Base-by-base conservation (phyloP, 2,113 vertebrate genomes). In the Aleadryas rufinucha region DNA sequence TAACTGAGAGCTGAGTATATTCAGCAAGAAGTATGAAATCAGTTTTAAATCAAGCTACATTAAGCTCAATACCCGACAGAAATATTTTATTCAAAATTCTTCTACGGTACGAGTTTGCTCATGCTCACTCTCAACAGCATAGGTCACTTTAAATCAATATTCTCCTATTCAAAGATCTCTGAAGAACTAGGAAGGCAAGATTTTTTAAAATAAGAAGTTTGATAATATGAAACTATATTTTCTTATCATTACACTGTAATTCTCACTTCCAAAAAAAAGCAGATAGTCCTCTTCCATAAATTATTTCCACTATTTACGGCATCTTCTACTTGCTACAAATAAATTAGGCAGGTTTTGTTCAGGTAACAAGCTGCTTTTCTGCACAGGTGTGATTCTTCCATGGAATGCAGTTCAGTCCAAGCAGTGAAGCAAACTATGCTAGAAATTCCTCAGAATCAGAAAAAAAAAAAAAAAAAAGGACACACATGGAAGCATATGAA, bases 61-160 rank as follows among this genome's bases (percentile, higher is more conserved):
- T 1, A 88, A 86, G 22, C 21, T 85, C 23, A 31, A 31, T 13
- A 82, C 2, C 7, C 7, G 18, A 83, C 0, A 64, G 54, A 82
- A 94, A 76, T 31, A 69, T 17, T 83, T 83, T 26, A 76, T 49
- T 65, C 24, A 72, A n/a, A 90, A 72, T 64, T 68, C 20, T 70
- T 81, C n/a, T n/a, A 16, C 0, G 0, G 21, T 4, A 59, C 2
- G 0, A 74, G 42, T 71, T 80, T 47, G 44, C 7, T 76, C 53
- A 47, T 35, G 52, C 10, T 72, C 4, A 60, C 41, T 88, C 17
- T 45, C 22, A 92, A 52, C 17, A 80, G 22, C n/a, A 50, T 4
- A 53, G 5, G 16, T 45, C 0, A 71, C 41, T 95, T 74, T 13
- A 74, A 80, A 94, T 49, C 41, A 70, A 31, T 33, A 42, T 56